Percentiles rank a stretch among this genome's conserved stretches.
phyloP scores from a whole-genome alignment of 2,113 vertebrate species.

The Poecilia latipinna region DNA sequence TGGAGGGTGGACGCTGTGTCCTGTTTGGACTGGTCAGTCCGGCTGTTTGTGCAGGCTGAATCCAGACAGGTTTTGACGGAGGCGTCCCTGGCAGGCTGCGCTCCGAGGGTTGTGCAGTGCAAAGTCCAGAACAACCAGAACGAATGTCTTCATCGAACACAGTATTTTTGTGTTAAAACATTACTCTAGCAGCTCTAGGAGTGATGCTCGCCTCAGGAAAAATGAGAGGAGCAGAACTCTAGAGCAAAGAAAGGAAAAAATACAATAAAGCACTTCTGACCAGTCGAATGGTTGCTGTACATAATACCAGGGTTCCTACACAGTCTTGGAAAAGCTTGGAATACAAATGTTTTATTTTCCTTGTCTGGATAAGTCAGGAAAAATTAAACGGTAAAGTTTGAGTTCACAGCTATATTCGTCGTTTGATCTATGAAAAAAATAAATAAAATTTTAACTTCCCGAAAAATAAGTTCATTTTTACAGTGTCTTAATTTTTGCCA shows the following conservation, averaged over 20 bases:
- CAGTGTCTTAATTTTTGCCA: not conserved
- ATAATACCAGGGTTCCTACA: conserved; percentile 18
- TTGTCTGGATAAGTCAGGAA: not conserved
- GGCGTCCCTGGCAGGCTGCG: conserved; percentile 16
- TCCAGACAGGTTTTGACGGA: conserved; percentile 33
- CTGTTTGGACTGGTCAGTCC: conserved; percentile 16
- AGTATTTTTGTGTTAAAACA: conserved; percentile 48
- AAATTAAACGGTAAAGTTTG: not conserved
- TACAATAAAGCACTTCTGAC: conserved; percentile 77
- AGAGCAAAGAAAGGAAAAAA: conserved; percentile 38
- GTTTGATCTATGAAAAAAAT: not conserved
- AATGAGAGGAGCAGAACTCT: conserved; percentile 16
- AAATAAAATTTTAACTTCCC: not conserved
- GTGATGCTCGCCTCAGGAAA: conserved; percentile 15
- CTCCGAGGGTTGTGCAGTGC: conserved; percentile 21
- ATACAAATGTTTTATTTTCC: not conserved
- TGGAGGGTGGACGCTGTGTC: conserved; percentile 10
- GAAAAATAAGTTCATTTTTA: too few species aligned
- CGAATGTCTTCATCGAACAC: conserved; percentile 24
- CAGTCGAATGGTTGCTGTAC: conserved; percentile 69
- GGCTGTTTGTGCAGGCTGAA: conserved; percentile 9
- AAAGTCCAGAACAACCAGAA: conserved; percentile 29
- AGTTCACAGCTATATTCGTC: not conserved
- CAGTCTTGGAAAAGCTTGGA: not conserved
- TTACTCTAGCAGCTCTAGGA: conserved; percentile 40